These are phyloP conservation scores for Galaxea fascicularis DNA, from an alignment of 92 coral and sea anemone species.

Conservation along the genomic window DNA sequence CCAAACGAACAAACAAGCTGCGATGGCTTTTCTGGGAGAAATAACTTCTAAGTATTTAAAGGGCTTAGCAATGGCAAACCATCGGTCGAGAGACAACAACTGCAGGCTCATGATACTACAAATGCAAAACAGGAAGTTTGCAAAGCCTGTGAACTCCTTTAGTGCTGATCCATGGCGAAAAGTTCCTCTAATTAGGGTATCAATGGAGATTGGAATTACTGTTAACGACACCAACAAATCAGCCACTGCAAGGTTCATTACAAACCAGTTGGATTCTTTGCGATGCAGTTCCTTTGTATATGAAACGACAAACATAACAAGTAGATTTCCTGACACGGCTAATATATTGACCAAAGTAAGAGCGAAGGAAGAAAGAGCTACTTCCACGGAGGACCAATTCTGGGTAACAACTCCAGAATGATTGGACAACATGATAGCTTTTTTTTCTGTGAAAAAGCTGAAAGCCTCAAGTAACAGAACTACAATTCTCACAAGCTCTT, in stretches of 20 bases:
- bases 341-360: conserved; percentile 33
- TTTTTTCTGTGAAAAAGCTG: neutral
- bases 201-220: conserved; percentile 58
- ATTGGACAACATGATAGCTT: neutral
- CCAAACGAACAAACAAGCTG: conserved; percentile 48
- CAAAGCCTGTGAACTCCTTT: conserved; percentile 60
- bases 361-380: neutral
- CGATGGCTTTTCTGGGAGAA: conserved; percentile 33
- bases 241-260: conserved; percentile 57
- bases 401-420: conserved; percentile 24
- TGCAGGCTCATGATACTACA: conserved; percentile 67
- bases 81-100: conserved; percentile 71
- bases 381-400: conserved; percentile 39
- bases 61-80: conserved; percentile 64
- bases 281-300: conserved; percentile 50
- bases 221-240: conserved; percentile 62
- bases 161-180: neutral
- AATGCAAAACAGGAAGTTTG: conserved; percentile 69
- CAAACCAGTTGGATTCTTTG: conserved; percentile 52
- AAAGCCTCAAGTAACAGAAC: neutral
- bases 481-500: neutral
- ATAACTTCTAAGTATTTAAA: conserved; percentile 53
- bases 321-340: conserved; percentile 33
- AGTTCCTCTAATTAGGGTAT: conserved; percentile 24
- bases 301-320: conserved; percentile 54